Evolutionary conservation across 2,113 vertebrate genomes (phyloP).

Genomic region (Puffinus mauretanicus): DNA sequence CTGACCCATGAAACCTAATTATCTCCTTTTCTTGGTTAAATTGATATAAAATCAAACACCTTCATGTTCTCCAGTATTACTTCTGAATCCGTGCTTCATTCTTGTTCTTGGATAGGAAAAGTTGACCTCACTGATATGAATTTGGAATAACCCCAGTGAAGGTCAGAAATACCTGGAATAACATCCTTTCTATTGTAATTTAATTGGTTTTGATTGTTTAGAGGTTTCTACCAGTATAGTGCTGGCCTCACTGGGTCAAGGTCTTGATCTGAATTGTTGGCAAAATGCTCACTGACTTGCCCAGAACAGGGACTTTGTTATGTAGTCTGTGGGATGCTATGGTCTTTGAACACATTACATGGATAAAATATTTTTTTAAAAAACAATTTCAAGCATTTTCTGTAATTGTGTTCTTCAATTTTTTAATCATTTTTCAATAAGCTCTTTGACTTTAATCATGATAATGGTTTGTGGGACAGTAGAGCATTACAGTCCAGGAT

Average conservation of each 20-base stretch:
- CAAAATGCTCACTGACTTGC: neutral
- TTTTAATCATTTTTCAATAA: neutral
- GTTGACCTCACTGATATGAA: neutral
- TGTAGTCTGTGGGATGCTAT: neutral
- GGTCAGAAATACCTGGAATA: neutral
- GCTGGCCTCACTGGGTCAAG: neutral
- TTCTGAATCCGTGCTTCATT: neutral
- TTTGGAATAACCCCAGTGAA: neutral
- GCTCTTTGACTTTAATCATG: neutral
- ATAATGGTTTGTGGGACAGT: neutral
- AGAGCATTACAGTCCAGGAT: neutral
- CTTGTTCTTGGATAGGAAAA: neutral
- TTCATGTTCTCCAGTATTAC: neutral
- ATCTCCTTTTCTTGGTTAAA: neutral
- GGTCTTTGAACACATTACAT: neutral
- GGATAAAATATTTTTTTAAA: neutral
- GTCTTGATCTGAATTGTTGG: neutral
- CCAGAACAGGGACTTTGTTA: neutral
- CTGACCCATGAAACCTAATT: neutral
- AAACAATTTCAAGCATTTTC: neutral
- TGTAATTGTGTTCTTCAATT: neutral
- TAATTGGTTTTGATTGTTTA: neutral
- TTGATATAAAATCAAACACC: neutral
- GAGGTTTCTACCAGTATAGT: neutral
- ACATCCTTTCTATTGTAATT: neutral